Conservation (phyloP, 2,797 vertebrate genomes). For the Scolopax bukidnonensis region DNA sequence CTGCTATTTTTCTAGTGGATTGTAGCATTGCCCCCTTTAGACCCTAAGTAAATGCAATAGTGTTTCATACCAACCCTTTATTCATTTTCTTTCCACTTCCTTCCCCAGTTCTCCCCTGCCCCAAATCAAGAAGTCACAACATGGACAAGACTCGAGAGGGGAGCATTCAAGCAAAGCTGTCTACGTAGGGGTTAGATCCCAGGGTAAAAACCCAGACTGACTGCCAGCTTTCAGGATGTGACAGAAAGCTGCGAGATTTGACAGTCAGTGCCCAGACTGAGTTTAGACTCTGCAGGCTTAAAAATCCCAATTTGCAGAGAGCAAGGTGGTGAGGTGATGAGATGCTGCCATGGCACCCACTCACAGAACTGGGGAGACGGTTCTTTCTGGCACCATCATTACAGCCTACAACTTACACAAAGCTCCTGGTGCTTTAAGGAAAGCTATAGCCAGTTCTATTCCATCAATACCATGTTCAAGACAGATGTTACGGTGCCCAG, state of each 20-base stretch:
- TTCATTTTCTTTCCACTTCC: neutral
- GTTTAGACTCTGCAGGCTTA: neutral
- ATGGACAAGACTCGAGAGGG: neutral
- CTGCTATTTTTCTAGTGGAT: neutral
- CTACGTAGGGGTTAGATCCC: neutral
- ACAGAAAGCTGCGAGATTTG: neutral
- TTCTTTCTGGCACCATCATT: neutral
- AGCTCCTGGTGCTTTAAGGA: neutral
- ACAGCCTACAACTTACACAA: neutral
- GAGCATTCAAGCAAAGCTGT: neutral
- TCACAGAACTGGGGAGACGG: neutral
- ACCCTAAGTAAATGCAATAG: neutral
- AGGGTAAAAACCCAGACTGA: neutral
- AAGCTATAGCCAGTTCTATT: neutral
- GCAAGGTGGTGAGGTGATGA: neutral
- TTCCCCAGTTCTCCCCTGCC: neutral
- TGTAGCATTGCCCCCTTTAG: neutral
- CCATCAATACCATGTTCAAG: accelerated
- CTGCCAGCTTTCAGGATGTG: neutral
- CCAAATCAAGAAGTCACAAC: neutral
- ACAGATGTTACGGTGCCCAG: neutral
- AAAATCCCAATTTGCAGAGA: neutral
- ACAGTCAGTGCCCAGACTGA: neutral
- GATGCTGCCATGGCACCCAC: neutral
- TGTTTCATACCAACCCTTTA: neutral